Percentiles rank a stretch among this genome's conserved stretches.
Conservation (phyloP, 2,797 vertebrate genomes). For the Chaunax sp. region DNA sequence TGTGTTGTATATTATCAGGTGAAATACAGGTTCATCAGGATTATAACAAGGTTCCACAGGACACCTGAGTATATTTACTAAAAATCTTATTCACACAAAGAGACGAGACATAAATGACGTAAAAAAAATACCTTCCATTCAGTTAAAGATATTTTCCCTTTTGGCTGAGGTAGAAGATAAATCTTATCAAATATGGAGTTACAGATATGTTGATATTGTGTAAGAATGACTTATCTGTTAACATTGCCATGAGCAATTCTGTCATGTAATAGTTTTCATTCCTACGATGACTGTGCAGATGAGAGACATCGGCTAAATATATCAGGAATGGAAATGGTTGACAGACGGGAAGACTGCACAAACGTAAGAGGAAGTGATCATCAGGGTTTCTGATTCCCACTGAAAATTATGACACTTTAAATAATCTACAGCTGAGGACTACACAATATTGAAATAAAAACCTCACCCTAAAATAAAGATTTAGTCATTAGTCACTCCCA, state of each 20-base stretch:
- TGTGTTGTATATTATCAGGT: constrained; percentile 17
- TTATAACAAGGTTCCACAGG: constrained; percentile 3
- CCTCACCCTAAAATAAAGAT: too few species aligned
- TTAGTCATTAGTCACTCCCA: too few species aligned
- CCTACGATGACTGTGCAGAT: not conserved
- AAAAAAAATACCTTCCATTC: constrained; percentile 20
- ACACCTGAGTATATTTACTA: constrained; percentile 13
- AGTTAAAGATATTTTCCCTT: constrained; percentile 63
- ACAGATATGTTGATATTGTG: not conserved
- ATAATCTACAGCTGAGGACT: not conserved
- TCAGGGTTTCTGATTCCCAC: constrained; percentile 8
- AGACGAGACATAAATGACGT: constrained; percentile 5
- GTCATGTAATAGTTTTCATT: constrained; percentile 1
- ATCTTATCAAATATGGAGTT: constrained; percentile 33
- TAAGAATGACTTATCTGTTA: not conserved
- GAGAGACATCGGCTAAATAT: constrained; percentile 19
- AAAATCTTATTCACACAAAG: constrained; percentile 5
- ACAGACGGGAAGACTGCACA: not conserved
- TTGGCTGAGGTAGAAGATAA: constrained; percentile 75
- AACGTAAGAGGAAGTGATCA: constrained; percentile 5
- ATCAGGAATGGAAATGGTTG: constrained; percentile 18
- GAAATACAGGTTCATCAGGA: constrained; percentile 31
- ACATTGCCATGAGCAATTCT: not conserved
- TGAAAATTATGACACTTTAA: not conserved
- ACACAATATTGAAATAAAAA: not conserved